phyloP scores from a whole-genome alignment of 1,140 invertebrate genomes.

The Camponotus pennsylvanicus region DNA sequence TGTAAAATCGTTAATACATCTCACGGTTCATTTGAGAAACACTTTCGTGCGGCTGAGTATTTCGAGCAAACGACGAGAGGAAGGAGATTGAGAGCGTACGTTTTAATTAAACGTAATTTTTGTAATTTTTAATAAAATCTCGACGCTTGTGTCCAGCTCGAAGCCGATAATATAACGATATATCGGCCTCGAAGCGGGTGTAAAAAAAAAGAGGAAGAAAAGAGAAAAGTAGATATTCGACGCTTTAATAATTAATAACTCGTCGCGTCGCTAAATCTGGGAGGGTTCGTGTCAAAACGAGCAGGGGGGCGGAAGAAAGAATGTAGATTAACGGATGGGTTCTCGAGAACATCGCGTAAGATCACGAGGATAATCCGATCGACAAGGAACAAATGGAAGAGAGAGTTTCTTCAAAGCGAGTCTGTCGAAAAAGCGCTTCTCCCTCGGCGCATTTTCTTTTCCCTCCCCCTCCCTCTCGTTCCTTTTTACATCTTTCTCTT shows the following conservation, averaged over 20 bases:
- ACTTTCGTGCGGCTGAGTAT: neutral
- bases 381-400: slow-evolving; percentile 27
- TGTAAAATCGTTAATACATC: neutral
- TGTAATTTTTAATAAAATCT: slow-evolving; percentile 58
- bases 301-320: slow-evolving; percentile 23
- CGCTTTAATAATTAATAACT: slow-evolving; percentile 50
- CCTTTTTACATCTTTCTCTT: slow-evolving; percentile 8
- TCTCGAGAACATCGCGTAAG: slow-evolving; percentile 27
- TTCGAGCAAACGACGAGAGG: neutral
- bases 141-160: neutral
- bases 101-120: slow-evolving; percentile 50
- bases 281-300: neutral
- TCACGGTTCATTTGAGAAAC: slow-evolving; percentile 12
- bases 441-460: neutral
- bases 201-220: neutral
- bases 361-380: slow-evolving; percentile 31
- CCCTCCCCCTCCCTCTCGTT: neutral
- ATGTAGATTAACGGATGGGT: slow-evolving; percentile 39
- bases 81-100: neutral
- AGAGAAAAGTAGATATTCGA: neutral
- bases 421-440: slow-evolving; percentile 5
- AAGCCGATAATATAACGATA: slow-evolving; percentile 51
- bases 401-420: slow-evolving; percentile 19
- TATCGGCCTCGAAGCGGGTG: slow-evolving; percentile 3
- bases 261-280: slow-evolving; percentile 18